These are phyloP conservation scores for Eupithecia insigniata DNA, from an alignment of 2,888 invertebrate genomes.

Conservation along the genomic window DNA sequence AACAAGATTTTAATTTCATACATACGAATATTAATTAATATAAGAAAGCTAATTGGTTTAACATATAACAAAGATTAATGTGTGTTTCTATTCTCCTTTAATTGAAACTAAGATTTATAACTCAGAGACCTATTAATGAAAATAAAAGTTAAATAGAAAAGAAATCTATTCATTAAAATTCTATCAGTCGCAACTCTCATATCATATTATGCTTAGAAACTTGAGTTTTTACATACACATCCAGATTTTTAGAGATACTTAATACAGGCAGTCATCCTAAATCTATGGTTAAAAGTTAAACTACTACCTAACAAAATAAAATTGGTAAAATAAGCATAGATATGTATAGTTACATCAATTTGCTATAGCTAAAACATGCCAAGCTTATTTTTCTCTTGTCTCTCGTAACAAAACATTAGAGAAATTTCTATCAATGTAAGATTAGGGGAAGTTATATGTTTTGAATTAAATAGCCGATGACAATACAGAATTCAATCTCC, in stretches of 20 bases:
- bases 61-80: constrained; percentile 24
- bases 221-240: not conserved
- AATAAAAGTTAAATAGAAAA: not conserved
- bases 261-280: not conserved
- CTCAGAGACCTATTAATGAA: not conserved
- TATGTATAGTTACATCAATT: not conserved
- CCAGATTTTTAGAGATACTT: not conserved
- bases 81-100: not conserved
- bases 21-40: constrained; percentile 21
- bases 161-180: not conserved
- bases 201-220: too few relatives aligned
- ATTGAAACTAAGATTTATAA: not conserved
- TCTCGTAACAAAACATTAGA: not conserved
- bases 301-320: not conserved
- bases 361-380: not conserved
- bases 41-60: constrained; percentile 32
- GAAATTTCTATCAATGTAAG: not conserved
- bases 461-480: not conserved
- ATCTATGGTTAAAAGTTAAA: not conserved
- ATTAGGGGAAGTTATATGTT: not conserved
- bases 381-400: not conserved
- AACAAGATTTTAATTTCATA: not conserved
- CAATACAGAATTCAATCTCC: constrained; percentile 21
- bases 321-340: not conserved
- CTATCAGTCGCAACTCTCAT: not conserved